Conservation (phyloP, 2,888 invertebrate species). For the Caenorhabditis drosophilae region DNA sequence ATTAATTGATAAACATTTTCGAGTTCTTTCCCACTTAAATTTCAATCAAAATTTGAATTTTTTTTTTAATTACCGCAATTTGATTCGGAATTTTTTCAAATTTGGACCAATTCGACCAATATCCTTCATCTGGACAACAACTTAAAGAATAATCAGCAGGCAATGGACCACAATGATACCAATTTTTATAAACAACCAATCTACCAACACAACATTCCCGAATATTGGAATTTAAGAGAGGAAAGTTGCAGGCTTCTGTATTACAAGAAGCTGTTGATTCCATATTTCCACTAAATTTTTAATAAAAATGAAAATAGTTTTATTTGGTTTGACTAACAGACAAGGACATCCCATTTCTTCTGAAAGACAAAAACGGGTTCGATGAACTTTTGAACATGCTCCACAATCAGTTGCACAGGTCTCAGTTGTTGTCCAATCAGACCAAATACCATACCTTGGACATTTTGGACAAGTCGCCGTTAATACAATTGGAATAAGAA, state of each 20-base stretch:
- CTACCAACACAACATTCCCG: conserved; percentile 10
- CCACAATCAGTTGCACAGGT: conserved; percentile 14
- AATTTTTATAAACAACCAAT: conserved; percentile 8
- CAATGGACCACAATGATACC: conserved; percentile 21
- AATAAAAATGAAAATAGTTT: background rate
- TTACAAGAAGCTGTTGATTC: background rate
- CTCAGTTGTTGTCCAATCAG: conserved; percentile 10
- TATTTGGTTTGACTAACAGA: conserved; percentile 6
- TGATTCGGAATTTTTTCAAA: conserved; percentile 3
- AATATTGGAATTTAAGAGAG: background rate
- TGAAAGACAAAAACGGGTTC: conserved; percentile 16
- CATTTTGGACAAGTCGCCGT: conserved; percentile 12
- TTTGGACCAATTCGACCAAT: conserved; percentile 11
- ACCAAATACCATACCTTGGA: conserved; percentile 17
- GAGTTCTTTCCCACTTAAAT: conserved; percentile 8
- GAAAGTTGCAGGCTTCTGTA: conserved; percentile 24
- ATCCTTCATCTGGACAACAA: conserved; percentile 21
- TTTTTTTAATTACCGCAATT: conserved; percentile 4
- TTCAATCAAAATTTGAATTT: background rate
- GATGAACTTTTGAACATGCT: conserved; percentile 7
- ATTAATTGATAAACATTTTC: conserved; percentile 5
- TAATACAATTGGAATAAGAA: background rate
- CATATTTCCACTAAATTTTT: conserved; percentile 3
- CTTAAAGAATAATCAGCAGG: background rate
- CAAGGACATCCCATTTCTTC: conserved; percentile 7